Evolutionary conservation across 2,888 invertebrate species (phyloP).

Genomic region (Meiosimyza platycephala): DNA sequence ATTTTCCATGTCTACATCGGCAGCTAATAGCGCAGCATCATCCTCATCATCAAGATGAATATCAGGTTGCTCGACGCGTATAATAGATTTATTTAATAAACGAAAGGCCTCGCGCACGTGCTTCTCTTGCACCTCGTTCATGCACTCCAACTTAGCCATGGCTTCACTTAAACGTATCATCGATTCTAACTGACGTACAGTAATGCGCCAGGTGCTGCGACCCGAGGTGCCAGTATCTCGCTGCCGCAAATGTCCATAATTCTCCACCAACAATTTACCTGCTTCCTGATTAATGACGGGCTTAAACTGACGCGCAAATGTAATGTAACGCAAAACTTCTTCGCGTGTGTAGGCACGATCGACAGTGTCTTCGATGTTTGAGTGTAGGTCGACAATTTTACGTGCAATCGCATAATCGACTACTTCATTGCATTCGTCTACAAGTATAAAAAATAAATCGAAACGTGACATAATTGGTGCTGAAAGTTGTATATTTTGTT

Average conservation of each 20-base stretch:
- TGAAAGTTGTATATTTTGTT: constrained; percentile 92
- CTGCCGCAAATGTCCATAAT: constrained; percentile 88
- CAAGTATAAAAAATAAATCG: constrained; percentile 97
- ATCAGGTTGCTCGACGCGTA: constrained; percentile 97
- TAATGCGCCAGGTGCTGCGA: constrained; percentile 92
- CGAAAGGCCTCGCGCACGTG: constrained; percentile 94
- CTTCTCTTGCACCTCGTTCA: constrained; percentile 84
- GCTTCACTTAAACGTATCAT: constrained; percentile 97
- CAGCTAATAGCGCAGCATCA: constrained; percentile 69
- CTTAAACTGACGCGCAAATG: constrained; percentile 95
- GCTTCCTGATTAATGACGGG: constrained; percentile 88
- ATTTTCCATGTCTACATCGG: constrained; percentile 68
- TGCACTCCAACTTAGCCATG: constrained; percentile 95
- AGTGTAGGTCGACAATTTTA: constrained; percentile 94
- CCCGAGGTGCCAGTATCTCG: constrained; percentile 79
- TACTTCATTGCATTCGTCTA: constrained; percentile 96
- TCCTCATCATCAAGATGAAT: constrained; percentile 90
- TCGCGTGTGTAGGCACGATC: constrained; percentile 87
- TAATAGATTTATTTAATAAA: constrained; percentile 94
- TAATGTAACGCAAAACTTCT: constrained; percentile 94
- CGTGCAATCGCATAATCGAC: constrained; percentile 97
- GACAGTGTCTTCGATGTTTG: constrained; percentile 82
- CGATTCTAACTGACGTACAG: constrained; percentile 94
- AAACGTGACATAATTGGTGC: constrained; percentile 99
- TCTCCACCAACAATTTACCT: constrained; percentile 83